Evolutionary conservation across 2,888 invertebrate genomes (phyloP).

Genomic region (Platyscelio sp.): DNA sequence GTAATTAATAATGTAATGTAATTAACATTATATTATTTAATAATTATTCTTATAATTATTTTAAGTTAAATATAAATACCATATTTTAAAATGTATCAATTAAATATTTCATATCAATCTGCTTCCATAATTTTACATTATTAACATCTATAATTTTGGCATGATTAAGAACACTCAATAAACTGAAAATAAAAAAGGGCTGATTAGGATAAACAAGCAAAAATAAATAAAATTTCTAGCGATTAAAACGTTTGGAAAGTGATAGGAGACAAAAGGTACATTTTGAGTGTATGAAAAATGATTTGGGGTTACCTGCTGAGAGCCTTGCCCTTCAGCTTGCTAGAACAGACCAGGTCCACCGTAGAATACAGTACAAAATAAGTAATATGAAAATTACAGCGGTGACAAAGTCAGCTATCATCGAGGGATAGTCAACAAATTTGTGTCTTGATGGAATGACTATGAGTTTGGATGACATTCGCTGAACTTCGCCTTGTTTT

Average conservation of each 20-base stretch:
- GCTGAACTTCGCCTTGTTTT: constrained; percentile 16
- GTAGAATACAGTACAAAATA: constrained; percentile 78
- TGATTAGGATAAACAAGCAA: background rate
- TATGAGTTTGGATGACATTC: constrained; percentile 38
- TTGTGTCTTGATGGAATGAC: constrained; percentile 32
- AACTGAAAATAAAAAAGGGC: too few relatives aligned
- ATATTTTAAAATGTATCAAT: too few relatives aligned
- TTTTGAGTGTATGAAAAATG: constrained; percentile 59
- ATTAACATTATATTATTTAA: too few relatives aligned
- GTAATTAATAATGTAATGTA: too few relatives aligned
- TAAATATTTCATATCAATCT: too few relatives aligned
- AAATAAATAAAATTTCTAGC: background rate
- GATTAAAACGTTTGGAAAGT: background rate
- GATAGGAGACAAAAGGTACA: constrained; percentile 36
- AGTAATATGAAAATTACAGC: constrained; percentile 44
- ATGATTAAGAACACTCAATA: too few relatives aligned
- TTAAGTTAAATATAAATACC: too few relatives aligned
- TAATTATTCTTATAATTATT: too few relatives aligned
- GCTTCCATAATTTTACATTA: too few relatives aligned
- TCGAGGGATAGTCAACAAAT: background rate
- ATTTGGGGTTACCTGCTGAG: constrained; percentile 91
- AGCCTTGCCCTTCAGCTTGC: constrained; percentile 93
- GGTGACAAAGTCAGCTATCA: constrained; percentile 31
- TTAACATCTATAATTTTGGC: too few relatives aligned
- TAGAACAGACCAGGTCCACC: constrained; percentile 87